Evolutionary conservation across 2,888 invertebrate species (phyloP).

Genomic region (Bembecia ichneumoniformis): DNA sequence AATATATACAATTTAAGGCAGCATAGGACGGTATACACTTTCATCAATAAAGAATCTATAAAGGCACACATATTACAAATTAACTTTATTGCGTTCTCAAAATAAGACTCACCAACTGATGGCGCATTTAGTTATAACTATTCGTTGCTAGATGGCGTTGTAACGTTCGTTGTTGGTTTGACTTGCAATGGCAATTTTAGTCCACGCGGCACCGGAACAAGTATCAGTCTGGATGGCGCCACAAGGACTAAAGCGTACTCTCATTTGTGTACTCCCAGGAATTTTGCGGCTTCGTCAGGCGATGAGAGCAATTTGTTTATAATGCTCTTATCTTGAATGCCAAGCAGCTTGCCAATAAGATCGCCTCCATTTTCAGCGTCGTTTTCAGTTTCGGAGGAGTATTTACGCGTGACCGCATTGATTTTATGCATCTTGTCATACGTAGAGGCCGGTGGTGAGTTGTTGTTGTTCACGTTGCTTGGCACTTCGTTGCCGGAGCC

Average conservation of each 20-base stretch:
- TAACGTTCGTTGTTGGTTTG: slow-evolving; percentile 18
- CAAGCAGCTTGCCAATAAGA: slow-evolving; percentile 90
- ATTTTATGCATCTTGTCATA: slow-evolving; percentile 70
- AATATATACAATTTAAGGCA: slow-evolving; percentile 29
- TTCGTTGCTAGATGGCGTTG: slow-evolving; percentile 47
- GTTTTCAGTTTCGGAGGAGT: slow-evolving; percentile 63
- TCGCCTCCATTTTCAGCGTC: slow-evolving; percentile 76
- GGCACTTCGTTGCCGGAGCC: slow-evolving; percentile 61
- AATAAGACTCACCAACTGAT: slow-evolving; percentile 10
- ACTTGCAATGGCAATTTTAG: slow-evolving; percentile 42
- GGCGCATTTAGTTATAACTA: slow-evolving; percentile 16
- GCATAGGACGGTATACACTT: slow-evolving; percentile 57
- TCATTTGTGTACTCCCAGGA: slow-evolving; percentile 85
- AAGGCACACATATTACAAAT: slow-evolving; percentile 40
- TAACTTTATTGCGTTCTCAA: slow-evolving; percentile 8
- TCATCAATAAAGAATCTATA: slow-evolving; percentile 38
- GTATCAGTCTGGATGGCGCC: slow-evolving; percentile 57
- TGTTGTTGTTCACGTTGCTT: slow-evolving; percentile 67
- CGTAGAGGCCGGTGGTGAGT: slow-evolving; percentile 68
- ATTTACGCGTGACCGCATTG: slow-evolving; percentile 61
- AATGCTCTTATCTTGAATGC: slow-evolving; percentile 87
- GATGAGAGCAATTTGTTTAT: slow-evolving; percentile 88
- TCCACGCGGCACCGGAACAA: slow-evolving; percentile 63
- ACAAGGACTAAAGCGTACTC: slow-evolving; percentile 70
- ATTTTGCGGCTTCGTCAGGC: slow-evolving; percentile 88